Evolutionary conservation across 1,140 invertebrate species (phyloP), one percentile per base, ranked within the genome.

Genomic region (Pseudoatta argentina): DNA sequence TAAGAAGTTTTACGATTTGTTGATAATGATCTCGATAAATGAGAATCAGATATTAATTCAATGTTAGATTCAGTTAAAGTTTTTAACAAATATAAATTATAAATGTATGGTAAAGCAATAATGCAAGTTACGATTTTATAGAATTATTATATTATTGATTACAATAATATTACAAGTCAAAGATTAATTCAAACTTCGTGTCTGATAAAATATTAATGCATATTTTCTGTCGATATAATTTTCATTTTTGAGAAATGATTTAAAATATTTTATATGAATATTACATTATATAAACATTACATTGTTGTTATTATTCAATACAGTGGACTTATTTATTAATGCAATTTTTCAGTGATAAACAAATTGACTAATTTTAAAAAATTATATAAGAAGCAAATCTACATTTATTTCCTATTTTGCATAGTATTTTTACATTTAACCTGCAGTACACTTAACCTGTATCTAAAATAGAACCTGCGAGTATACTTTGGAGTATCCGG

Each of bases 121-220:
- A 61, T 8, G 34, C 53, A 27, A 39, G 34, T 55, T 48, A 16
- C 24, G 39, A 24, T 39, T 48, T 55, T 39, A 75, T 27, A 4
- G 14, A n/a, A 48, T 14, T n/a, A 14, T 67, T 61, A 57, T n/a
- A 14, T 67, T 61, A 57, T 69, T 18, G 30, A 67, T 4, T 30
- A n/a, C 6, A 4, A 21, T 44, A 71, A 71, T 48, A 44, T 55
- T 8, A n/a, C 2, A 24, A 67, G 24, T 69, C 39, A 51, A 69
- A 81, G 24, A 81, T 71, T 30, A 57, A 73, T 83, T 83, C 24
- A 66, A 78, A 48, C 34, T 77, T 48, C 14, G n/a, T 14, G 4
- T 53, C n/a, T 72, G 39, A 77, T 71, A 57, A 81, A 81, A 72
- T 81, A 59, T 71, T 72, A 71, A 21, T 57, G 18, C 21, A 83